Percentiles rank a stretch among this genome's conserved stretches.
Evolutionary conservation across 2,888 invertebrate genomes (phyloP).

Genomic region (Drosophila trichaetosa): DNA sequence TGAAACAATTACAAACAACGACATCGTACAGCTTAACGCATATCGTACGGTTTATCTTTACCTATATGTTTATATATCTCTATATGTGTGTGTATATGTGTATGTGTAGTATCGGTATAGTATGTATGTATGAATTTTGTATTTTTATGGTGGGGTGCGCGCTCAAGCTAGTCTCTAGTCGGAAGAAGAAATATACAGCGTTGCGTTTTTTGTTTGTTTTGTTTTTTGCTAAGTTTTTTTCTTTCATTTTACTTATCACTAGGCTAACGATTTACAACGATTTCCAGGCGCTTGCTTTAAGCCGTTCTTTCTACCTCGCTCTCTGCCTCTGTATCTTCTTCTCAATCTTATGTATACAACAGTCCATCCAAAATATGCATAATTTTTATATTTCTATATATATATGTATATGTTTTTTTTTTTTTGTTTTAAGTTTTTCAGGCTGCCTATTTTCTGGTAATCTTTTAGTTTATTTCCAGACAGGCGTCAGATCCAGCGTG

Average conservation of each 20-base stretch:
- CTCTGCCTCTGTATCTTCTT: conserved; percentile 24
- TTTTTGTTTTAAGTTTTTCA: conserved; percentile 33
- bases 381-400: conserved; percentile 27
- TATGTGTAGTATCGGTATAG: conserved; percentile 28
- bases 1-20: conserved; percentile 77
- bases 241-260: conserved; percentile 46
- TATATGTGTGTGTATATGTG: conserved; percentile 17
- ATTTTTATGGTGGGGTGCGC: conserved; percentile 70
- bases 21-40: conserved; percentile 40
- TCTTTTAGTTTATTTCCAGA: conserved; percentile 86
- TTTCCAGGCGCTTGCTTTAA: conserved; percentile 20
- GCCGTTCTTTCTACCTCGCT: neutral
- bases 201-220: conserved; percentile 9
- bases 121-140: conserved; percentile 29
- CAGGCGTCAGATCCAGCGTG: conserved; percentile 93
- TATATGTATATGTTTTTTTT: conserved; percentile 12
- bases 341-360: conserved; percentile 63
- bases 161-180: conserved; percentile 60
- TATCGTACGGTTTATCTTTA: conserved; percentile 25
- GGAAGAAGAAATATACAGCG: conserved; percentile 53
- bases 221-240: conserved; percentile 9
- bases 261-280: conserved; percentile 60
- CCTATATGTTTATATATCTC: conserved; percentile 27
- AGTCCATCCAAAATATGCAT: conserved; percentile 66
- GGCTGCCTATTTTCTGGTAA: conserved; percentile 10